Evolutionary conservation across 2,888 invertebrate species (phyloP).

Genomic region (Conistra vaccinii): DNA sequence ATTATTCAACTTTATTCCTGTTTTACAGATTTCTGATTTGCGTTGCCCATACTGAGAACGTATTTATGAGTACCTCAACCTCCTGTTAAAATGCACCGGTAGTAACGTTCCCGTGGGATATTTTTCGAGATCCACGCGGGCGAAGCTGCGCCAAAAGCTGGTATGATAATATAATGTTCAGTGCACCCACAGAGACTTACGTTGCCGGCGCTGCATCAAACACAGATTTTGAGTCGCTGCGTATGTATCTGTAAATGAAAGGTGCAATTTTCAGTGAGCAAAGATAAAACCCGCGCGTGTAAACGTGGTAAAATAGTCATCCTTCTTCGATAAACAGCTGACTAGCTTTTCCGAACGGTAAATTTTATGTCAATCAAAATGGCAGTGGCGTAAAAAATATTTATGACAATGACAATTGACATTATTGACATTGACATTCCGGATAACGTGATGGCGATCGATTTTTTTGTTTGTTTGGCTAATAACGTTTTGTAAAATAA

Average conservation of each 20-base stretch:
- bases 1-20: not conserved
- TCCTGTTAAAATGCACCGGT: too few relatives aligned
- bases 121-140: too few relatives aligned
- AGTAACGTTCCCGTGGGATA: too few relatives aligned
- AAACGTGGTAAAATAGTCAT: not conserved
- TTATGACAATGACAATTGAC: not conserved
- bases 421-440: slow-evolving; percentile 3
- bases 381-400: not conserved
- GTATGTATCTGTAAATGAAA: not conserved
- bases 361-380: not conserved
- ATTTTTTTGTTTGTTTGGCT: slow-evolving; percentile 10
- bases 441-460: not conserved
- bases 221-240: not conserved
- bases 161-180: too few relatives aligned
- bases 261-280: not conserved
- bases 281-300: not conserved
- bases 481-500: slow-evolving; percentile 4
- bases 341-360: slow-evolving; percentile 20
- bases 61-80: too few relatives aligned
- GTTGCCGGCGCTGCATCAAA: not conserved
- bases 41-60: not conserved
- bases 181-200: not conserved
- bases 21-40: too few relatives aligned
- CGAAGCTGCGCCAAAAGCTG: too few relatives aligned
- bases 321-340: not conserved